phyloP scores from a whole-genome alignment of 2,888 invertebrate species.

The Diarsia rubi region DNA sequence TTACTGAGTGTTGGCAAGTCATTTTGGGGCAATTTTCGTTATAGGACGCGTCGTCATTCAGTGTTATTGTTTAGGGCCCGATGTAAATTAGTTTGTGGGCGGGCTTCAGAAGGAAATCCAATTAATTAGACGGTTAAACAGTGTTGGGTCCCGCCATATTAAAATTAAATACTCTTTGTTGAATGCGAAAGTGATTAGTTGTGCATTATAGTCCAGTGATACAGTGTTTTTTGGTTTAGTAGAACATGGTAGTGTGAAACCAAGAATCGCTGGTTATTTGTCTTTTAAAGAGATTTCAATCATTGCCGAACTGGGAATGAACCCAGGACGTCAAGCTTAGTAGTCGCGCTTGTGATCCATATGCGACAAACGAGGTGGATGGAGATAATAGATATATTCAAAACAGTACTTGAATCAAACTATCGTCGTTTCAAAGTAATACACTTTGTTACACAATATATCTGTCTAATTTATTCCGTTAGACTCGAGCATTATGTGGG shows the following conservation, averaged over 20 bases:
- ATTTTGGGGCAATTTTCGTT: slow-evolving; percentile 81
- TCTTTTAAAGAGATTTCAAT: neutral
- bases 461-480: no score
- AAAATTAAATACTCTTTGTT: slow-evolving; percentile 61
- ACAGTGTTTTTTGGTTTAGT: neutral
- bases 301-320: neutral
- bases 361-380: neutral
- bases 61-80: slow-evolving; percentile 82
- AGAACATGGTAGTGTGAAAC: neutral
- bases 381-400: neutral
- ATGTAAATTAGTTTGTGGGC: slow-evolving; percentile 82
- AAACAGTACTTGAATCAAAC: neutral
- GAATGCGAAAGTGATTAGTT: slow-evolving; percentile 5
- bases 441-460: no score
- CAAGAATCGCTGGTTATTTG: neutral
- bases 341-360: neutral
- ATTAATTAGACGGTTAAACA: slow-evolving; percentile 78
- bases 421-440: no score
- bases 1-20: slow-evolving; percentile 73
- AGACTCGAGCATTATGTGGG: no score
- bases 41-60: slow-evolving; percentile 80
- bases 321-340: neutral
- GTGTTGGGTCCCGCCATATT: slow-evolving; percentile 56
- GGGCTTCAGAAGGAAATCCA: slow-evolving; percentile 76
- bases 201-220: slow-evolving; percentile 7